Percentiles rank a stretch among this genome's conserved stretches.
phyloP scores from a whole-genome alignment of 2,888 invertebrate species.

The Heliconius ismenius region DNA sequence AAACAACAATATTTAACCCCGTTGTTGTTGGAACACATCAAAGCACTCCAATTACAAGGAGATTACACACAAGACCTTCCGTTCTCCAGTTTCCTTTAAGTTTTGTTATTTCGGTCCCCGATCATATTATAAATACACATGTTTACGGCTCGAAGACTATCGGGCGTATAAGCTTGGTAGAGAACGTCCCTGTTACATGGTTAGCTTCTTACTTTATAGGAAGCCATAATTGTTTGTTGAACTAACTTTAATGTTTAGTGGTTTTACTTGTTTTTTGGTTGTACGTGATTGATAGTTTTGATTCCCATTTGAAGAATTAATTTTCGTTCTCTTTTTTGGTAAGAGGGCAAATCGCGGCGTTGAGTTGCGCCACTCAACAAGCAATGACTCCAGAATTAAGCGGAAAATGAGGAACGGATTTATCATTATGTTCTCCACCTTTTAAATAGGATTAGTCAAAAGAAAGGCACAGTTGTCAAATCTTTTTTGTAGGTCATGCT shows the following conservation, averaged over 20 bases:
- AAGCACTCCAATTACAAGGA: slow-evolving; percentile 21
- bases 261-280: not conserved
- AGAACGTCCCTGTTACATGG: slow-evolving; percentile 12
- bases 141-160: slow-evolving; percentile 12
- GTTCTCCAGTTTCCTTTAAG: slow-evolving; percentile 18
- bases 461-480: not conserved
- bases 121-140: slow-evolving; percentile 26
- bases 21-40: not conserved
- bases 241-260: not conserved
- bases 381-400: not conserved
- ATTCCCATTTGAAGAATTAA: not conserved
- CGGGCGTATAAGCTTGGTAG: slow-evolving; percentile 16
- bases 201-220: slow-evolving; percentile 18
- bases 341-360: not conserved
- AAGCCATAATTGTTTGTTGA: slow-evolving; percentile 2
- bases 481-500: not conserved
- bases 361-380: not conserved
- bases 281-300: not conserved
- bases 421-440: too few species aligned
- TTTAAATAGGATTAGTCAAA: too few species aligned
- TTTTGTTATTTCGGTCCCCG: slow-evolving; percentile 26
- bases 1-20: not conserved
- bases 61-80: slow-evolving; percentile 16
- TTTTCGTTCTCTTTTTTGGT: not conserved
- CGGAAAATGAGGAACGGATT: not conserved